Evolutionary conservation across 2,888 invertebrate genomes (phyloP), one percentile per base, ranked within the genome.

Genomic region (Macaria liturata): DNA sequence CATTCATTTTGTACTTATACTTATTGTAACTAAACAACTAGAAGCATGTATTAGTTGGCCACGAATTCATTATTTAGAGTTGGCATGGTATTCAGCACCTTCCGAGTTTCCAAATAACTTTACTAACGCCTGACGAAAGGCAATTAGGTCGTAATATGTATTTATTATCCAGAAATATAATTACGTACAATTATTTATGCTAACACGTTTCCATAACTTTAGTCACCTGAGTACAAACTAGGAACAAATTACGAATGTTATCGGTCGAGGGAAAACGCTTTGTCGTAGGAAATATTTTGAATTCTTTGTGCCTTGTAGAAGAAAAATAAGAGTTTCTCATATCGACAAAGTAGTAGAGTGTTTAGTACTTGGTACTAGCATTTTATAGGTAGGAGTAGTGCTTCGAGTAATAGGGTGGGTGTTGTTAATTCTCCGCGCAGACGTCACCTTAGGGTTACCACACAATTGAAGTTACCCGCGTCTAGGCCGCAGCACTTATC

Each of bases 361-460:
- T 42, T 42, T 50, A 37, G 34, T 37, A 59, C 31, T 42, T 50
- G 7, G 34, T 37, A 59, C 31, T 46, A 8, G 31, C 39, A 32
- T 59, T 54, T 55, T 46, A 43, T 50, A 50, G 46, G 6, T 59
- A 39, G 49, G 42, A 42, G 9, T 42, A 42, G 42, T 42, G 9
- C 55, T 45, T 51, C 45, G 39, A 71, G 76, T 81, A 83, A 82
- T 82, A 74, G 79, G 57, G 67, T 76, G 78, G 74, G 76, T 67
- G 75, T 71, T 83, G 84, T 81, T 85, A 87, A 87, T 87, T 86
- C 83, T 81, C 84, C 81, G 80, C 81, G 81, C 81, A 80, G 79
- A 72, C 75, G 79, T 82, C 76, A 74, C 75, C 67, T 74, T 59
- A 75, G 78, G 77, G 79, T 72, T 72, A 75, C 82, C 82, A 79